phyloP scores from a whole-genome alignment of 2,113 vertebrate species.

The Melanocharis versteri region DNA sequence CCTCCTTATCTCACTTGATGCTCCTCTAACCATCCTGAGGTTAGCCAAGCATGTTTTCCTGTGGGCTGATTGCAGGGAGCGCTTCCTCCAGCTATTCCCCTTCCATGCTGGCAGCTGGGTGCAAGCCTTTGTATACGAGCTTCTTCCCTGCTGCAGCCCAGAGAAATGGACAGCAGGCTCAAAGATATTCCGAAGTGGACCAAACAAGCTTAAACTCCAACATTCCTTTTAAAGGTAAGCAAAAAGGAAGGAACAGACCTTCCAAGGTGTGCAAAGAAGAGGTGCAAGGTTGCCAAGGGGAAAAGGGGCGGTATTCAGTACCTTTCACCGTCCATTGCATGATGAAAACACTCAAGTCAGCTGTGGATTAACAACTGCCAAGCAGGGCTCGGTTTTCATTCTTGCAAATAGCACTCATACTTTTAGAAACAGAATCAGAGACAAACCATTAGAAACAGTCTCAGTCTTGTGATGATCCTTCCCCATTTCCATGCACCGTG shows the following conservation, averaged over 20 bases:
- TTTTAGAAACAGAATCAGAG: neutral
- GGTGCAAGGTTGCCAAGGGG: neutral
- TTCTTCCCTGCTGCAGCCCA: neutral
- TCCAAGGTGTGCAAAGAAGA: neutral
- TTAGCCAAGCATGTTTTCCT: neutral
- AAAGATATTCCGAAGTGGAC: neutral
- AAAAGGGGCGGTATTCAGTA: neutral
- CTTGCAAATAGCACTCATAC: neutral
- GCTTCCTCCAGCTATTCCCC: neutral
- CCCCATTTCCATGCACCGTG: neutral
- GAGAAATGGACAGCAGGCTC: neutral
- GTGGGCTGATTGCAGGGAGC: neutral
- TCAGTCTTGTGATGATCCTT: neutral
- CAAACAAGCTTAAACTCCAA: neutral
- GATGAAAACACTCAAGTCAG: neutral
- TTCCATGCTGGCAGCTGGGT: neutral
- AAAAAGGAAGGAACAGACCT: neutral
- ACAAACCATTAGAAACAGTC: neutral
- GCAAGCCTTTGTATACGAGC: neutral
- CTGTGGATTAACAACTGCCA: neutral
- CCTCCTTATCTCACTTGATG: neutral
- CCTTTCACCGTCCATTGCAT: neutral
- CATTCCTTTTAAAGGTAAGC: neutral
- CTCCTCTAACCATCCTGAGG: neutral
- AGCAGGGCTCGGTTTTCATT: fast-evolving